phyloP scores from a whole-genome alignment of 2,113 vertebrate species.

The Pungitius pungitius region DNA sequence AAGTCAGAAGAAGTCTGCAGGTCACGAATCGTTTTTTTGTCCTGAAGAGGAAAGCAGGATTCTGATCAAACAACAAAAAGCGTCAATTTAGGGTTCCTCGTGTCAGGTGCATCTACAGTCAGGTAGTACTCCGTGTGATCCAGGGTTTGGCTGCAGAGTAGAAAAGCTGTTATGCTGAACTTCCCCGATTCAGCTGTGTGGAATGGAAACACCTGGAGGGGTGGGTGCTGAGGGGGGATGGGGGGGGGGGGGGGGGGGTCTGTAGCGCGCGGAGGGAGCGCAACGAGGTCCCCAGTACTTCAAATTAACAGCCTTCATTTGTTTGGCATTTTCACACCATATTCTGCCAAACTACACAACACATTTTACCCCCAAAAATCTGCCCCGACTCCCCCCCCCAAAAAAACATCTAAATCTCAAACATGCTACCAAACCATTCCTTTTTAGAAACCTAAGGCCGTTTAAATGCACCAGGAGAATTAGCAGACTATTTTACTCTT shows the following conservation, averaged over 20 bases:
- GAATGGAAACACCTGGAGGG: neutral
- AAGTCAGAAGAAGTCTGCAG: slow-evolving; percentile 3
- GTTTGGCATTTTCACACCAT: neutral
- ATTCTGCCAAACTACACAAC: neutral
- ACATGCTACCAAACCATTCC: too few relatives aligned
- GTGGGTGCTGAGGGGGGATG: neutral
- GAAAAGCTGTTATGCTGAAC: neutral
- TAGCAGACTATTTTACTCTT: neutral
- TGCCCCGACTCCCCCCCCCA: too few relatives aligned
- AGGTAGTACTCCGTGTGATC: neutral
- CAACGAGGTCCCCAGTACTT: neutral
- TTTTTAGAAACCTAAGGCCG: neutral
- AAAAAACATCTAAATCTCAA: too few relatives aligned
- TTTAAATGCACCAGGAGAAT: neutral
- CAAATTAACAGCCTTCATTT: neutral
- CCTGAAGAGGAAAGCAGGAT: neutral
- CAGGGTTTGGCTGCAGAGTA: neutral
- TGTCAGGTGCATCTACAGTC: neutral
- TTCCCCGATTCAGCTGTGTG: neutral
- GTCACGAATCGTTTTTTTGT: neutral
- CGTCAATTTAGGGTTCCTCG: neutral
- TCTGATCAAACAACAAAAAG: neutral
- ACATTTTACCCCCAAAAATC: too few relatives aligned
- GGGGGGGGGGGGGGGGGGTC: neutral
- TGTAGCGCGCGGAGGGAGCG: neutral